Base-by-base conservation (phyloP, 2,113 vertebrate genomes). In the Bolborhynchus lineola region DNA sequence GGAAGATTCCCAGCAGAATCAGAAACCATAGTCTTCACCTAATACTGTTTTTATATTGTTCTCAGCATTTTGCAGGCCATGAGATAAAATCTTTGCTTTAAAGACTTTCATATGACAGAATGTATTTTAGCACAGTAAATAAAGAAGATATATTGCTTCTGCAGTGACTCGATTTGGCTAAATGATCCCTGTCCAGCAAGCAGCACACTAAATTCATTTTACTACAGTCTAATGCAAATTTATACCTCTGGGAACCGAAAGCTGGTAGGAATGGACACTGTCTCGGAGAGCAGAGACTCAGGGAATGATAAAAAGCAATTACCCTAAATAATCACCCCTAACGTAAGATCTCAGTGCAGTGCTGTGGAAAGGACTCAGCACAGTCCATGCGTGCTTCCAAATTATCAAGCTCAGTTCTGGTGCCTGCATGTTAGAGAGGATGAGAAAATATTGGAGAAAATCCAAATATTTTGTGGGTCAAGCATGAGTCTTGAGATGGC, bases 111-210 rank as follows among this genome's bases (percentile, higher is more conserved):
- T 81, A 68, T n/a, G 67, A 68, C 47, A 82, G 31, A 49, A 11
- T 41, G 52, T 59, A 49, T 90, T 84, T 84, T 78, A 88, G 69
- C 49, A 60, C 14, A 92, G 76, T 84, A 93, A 91, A 89, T 79
- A 85, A 89, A 93, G 60, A 89, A 76, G 62, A 84, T 72, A 26
- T 35, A 93, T 89, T 93, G 67, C 84, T 84, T 95, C 86, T 91
- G 74, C 74, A 82, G 55, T 67, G 79, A 86, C 86, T 92, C 81
- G 63, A 78, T 95, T 94, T 86, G 69, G 42, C 64, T 93, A 89
- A 93, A 93, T 87, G 65, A 93, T 93, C 50, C 16, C 65, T 86
- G 86, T 82, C 74, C 94, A 91, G 50, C 35, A 89, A 80, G 55
- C 55, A 75, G 80, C 28, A 53, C 42, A 67, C 68, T 83, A 86